Conservation (phyloP, 1,140 invertebrate species). For the Brachionus sp. region DNA sequence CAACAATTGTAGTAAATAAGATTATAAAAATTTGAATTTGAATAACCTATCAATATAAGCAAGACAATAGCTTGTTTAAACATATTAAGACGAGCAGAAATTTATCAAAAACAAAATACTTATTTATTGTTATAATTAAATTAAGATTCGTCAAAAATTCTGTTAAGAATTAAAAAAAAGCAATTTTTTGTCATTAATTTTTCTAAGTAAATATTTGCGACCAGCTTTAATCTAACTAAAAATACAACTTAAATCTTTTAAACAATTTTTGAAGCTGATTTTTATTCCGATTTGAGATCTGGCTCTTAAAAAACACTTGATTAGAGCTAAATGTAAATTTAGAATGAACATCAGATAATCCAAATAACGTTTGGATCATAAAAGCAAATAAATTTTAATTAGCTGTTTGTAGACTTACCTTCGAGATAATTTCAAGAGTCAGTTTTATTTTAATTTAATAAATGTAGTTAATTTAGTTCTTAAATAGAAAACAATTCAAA, state of each 20-base stretch:
- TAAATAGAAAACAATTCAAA: neutral
- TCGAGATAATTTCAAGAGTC: slow-evolving; percentile 4
- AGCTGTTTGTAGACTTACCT: slow-evolving; percentile 26
- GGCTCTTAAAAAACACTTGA: neutral
- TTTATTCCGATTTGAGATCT: neutral
- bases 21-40: too few species aligned
- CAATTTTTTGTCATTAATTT: neutral
- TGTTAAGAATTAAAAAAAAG: neutral
- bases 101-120: too few species aligned
- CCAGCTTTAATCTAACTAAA: neutral
- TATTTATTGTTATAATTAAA: slow-evolving; percentile 2
- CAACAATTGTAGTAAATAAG: too few species aligned
- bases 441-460: neutral
- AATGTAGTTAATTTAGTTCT: neutral
- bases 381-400: slow-evolving; percentile 20
- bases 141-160: neutral
- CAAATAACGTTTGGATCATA: neutral
- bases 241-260: neutral
- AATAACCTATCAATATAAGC: too few species aligned
- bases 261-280: neutral
- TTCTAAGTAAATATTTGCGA: neutral
- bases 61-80: too few species aligned
- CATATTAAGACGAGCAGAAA: too few species aligned
- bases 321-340: neutral
- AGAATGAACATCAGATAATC: neutral